Conservation (phyloP, 92 coral and sea anemone species). For the Parazoanthus swiftii region DNA sequence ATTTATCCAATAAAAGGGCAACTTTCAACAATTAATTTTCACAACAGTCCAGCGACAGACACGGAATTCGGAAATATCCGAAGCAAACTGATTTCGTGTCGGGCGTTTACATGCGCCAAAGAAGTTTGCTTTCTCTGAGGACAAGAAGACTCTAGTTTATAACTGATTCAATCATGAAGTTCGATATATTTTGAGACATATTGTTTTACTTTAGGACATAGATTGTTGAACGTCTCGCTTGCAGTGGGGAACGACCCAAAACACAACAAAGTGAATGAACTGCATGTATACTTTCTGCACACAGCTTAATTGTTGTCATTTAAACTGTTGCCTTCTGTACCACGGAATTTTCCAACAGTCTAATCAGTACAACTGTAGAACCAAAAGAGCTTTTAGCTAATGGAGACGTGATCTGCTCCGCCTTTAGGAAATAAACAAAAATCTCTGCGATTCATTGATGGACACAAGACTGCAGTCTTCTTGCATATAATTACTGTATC, state of each 20-base stretch:
- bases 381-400: slow-evolving; percentile 20
- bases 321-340: not conserved
- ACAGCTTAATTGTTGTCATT: not conserved
- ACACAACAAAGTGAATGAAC: not conserved
- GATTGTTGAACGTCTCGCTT: not conserved
- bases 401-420: slow-evolving; percentile 33
- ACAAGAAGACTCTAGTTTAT: not conserved
- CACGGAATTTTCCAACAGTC: not conserved
- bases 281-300: not conserved
- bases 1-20: slow-evolving; percentile 13
- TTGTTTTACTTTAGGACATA: not conserved
- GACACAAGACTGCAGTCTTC: not conserved
- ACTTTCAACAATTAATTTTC: slow-evolving; percentile 14
- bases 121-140: not conserved
- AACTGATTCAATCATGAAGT: not conserved
- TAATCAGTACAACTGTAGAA: not conserved
- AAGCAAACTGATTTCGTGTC: not conserved
- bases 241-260: not conserved
- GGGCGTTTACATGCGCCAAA: not conserved
- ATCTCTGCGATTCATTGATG: slow-evolving; percentile 22
- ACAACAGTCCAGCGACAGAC: slow-evolving; percentile 13
- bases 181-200: not conserved
- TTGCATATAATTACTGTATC: not conserved
- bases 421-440: slow-evolving; percentile 53
- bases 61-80: slow-evolving; percentile 15